phyloP scores from a whole-genome alignment of 2,113 vertebrate species.

The Spilogale gracilis region DNA sequence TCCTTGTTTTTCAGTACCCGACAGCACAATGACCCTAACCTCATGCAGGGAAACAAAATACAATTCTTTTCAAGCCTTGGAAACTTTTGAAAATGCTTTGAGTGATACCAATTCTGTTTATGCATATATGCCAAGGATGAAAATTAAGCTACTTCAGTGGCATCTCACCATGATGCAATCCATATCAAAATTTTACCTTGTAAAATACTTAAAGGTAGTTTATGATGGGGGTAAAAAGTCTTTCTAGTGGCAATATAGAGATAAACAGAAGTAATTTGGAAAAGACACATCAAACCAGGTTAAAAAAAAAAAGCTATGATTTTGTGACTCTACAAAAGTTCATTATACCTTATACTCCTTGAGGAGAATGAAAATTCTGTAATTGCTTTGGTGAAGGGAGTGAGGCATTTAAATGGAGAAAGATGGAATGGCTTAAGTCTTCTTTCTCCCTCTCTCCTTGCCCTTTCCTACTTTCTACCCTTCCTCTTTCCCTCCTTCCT shows the following conservation, averaged over 20 bases:
- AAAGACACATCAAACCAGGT: slow-evolving; percentile 27
- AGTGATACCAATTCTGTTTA: neutral
- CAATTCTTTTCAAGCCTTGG: neutral
- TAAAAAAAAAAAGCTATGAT: neutral
- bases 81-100: neutral
- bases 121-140: neutral
- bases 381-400: neutral
- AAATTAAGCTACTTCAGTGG: slow-evolving; percentile 27
- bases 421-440: neutral
- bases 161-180: slow-evolving; percentile 6
- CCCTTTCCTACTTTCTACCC: neutral
- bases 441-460: neutral
- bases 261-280: slow-evolving; percentile 52
- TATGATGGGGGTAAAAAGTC: neutral
- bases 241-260: slow-evolving; percentile 10
- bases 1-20: slow-evolving; percentile 72
- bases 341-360: neutral
- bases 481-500: neutral
- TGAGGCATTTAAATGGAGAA: neutral
- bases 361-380: neutral
- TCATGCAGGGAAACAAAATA: neutral
- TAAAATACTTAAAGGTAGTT: slow-evolving; percentile 33
- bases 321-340: slow-evolving; percentile 55
- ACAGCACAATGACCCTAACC: slow-evolving; percentile 67
- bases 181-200: neutral